A percentile compares a stretch with the other conserved stretches of the same genome.
Conservation (phyloP, 2,797 vertebrate genomes). For the Craterocephalus amniculus region DNA sequence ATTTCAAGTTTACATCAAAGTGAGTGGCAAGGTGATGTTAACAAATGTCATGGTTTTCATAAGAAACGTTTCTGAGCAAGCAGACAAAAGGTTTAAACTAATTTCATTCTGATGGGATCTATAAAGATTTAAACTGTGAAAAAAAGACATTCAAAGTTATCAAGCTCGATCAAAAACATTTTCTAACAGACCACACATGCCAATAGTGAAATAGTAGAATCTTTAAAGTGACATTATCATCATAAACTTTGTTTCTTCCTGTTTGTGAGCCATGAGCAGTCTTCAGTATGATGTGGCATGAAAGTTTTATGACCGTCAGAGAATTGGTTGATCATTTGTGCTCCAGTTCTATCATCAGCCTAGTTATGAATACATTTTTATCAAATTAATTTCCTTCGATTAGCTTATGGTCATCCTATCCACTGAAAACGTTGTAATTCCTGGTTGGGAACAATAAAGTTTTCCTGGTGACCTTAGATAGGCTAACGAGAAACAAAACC, state of each 20-base stretch:
- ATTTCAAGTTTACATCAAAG: not conserved
- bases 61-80: not conserved
- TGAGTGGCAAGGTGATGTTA: conserved; percentile 31
- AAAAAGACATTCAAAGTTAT: not conserved
- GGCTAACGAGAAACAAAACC: not conserved
- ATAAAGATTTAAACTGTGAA: not conserved
- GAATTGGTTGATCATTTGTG: not conserved
- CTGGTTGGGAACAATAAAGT: not conserved
- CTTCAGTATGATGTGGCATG: no score
- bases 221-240: no score
- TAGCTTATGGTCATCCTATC: not conserved
- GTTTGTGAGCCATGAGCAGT: not conserved
- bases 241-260: not conserved
- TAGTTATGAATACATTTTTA: not conserved
- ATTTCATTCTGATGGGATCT: no score
- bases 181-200: not conserved
- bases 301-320: not conserved
- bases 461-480: not conserved
- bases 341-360: not conserved
- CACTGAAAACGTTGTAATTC: not conserved
- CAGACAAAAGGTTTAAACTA: conserved; percentile 1
- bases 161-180: not conserved
- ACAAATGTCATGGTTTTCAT: conserved; percentile 39
- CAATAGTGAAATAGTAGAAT: no score
- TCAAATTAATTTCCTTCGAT: not conserved